Base-by-base conservation (phyloP, 30 jellyfish, hydroid and myxozoan genomes). In the Nemopilema nomurai region DNA sequence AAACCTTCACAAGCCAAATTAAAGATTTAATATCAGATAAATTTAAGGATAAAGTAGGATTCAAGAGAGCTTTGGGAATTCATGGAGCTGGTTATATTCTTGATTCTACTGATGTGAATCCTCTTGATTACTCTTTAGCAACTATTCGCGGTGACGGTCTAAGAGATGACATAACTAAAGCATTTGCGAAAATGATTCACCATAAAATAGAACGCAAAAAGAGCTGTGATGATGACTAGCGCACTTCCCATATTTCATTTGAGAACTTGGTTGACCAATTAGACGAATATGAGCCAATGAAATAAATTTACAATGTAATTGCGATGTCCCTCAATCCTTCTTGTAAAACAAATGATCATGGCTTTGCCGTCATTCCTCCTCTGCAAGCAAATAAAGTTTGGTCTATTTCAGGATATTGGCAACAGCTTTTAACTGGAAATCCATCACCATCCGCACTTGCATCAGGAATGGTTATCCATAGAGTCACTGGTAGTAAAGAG, bases 101-200 rank as follows among this genome's bases (percentile, higher is more conserved):
- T 71, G 84, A 81, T 66, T 71, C 90, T 62, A 81, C 84, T 66
- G 90, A 79, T 79, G 88, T 79, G 79, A 79, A 79, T 79, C 88
- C 88, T 79, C 88, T 63, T 79, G 88, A 79, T 79, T 79, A 79
- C 88, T 62, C 88, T 79, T 79, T 79, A 23, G 88, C 88, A 79
- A 79, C 88, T 62, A 79, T 64, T 33, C 69, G 88, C 79, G 88
- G 88, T 79, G 88, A 24, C 80, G 88, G 88, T 79, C 88, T 79
- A 41, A 79, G 88, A 62, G 88, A 79, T 79, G 79, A 79, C 79
- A 79, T 79, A 79, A 79, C 79, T 64, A 79, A 79, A 79, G 88
- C 88, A 22, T 79, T 79, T 64, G 88, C 88, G 63, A 79, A 41
- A 30, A 79, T 79, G 88, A 62, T 79, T 63, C 88, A 79, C 88